Conservation (phyloP, 2,797 vertebrate species). For the Enteromius radiatus region DNA sequence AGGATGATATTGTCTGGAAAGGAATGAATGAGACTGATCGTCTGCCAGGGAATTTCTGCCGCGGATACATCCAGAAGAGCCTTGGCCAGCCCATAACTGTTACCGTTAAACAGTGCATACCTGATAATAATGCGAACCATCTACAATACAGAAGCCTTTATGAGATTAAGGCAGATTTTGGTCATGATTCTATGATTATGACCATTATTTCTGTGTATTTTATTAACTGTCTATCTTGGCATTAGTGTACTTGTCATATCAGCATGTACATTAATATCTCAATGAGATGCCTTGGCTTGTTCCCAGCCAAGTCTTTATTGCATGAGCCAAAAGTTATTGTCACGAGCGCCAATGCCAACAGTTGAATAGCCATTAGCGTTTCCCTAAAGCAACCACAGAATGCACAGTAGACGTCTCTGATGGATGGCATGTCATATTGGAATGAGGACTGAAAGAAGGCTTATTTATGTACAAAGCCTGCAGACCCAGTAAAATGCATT, state of each 20-base stretch:
- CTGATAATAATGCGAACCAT: not conserved
- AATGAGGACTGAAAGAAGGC: conserved; percentile 67
- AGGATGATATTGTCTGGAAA: conserved; percentile 63
- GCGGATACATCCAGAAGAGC: conserved; percentile 61
- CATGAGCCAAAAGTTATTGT: conserved; percentile 60
- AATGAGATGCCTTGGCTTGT: conserved; percentile 29
- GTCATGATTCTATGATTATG: not conserved
- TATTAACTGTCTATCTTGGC: conserved; percentile 22
- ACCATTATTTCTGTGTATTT: conserved; percentile 31
- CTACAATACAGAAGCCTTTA: conserved; percentile 16
- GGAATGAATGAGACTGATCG: conserved; percentile 73
- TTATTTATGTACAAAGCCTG: conserved; percentile 70
- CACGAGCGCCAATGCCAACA: conserved; percentile 50
- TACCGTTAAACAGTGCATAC: conserved; percentile 1
- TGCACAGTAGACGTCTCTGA: conserved; percentile 65
- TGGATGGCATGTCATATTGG: conserved; percentile 66
- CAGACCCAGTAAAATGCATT: conserved; percentile 62
- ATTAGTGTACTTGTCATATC: conserved; percentile 30
- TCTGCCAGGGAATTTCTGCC: conserved; percentile 74
- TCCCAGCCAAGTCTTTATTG: conserved; percentile 48
- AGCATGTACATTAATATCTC: conserved; percentile 36
- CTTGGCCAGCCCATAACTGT: conserved; percentile 16
- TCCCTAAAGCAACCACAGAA: conserved; percentile 56
- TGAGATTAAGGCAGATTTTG: conserved; percentile 20
- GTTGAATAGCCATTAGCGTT: conserved; percentile 61